Conservation (phyloP, 1,140 invertebrate genomes). For the Dysdera silvatica region DNA sequence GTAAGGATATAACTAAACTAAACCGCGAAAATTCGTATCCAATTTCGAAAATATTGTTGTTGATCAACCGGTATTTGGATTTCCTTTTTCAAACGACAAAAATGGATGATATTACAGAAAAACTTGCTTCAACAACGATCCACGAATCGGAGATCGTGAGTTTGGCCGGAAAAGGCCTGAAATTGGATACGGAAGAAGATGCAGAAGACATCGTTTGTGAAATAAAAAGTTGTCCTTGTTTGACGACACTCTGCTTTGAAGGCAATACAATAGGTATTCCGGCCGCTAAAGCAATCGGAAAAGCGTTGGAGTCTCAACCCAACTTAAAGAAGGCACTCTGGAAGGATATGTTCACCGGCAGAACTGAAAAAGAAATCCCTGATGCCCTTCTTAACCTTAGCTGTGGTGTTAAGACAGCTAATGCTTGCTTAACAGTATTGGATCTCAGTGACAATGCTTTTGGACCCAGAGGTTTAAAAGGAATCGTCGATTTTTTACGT, state of each 20-base stretch:
- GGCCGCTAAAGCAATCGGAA: constrained; percentile 72
- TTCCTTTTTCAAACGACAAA: too few species aligned
- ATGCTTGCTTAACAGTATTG: constrained; percentile 68
- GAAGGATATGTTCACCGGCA: constrained; percentile 95
- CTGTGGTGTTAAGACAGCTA: constrained; percentile 66
- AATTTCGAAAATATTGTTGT: too few species aligned
- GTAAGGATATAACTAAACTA: too few species aligned
- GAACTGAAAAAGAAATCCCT: constrained; percentile 92
- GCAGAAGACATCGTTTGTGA: constrained; percentile 33
- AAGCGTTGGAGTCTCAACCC: constrained; percentile 58
- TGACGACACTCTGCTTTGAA: constrained; percentile 61
- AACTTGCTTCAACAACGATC: too few species aligned
- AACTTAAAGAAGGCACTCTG: constrained; percentile 70
- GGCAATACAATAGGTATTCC: constrained; percentile 87
- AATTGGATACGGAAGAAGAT: constrained; percentile 57
- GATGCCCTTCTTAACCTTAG: constrained; percentile 75
- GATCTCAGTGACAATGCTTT: constrained; percentile 98
- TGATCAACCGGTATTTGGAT: too few species aligned
- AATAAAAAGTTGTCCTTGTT: constrained; percentile 18
- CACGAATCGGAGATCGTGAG: constrained; percentile 37
- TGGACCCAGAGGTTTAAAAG: constrained; percentile 87
- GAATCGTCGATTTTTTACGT: constrained; percentile 69
- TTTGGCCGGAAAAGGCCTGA: constrained; percentile 58
- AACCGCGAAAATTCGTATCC: too few species aligned
- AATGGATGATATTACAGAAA: too few species aligned